Conservation (phyloP, 2,888 invertebrate genomes). For the Spodoptera exigua region DNA sequence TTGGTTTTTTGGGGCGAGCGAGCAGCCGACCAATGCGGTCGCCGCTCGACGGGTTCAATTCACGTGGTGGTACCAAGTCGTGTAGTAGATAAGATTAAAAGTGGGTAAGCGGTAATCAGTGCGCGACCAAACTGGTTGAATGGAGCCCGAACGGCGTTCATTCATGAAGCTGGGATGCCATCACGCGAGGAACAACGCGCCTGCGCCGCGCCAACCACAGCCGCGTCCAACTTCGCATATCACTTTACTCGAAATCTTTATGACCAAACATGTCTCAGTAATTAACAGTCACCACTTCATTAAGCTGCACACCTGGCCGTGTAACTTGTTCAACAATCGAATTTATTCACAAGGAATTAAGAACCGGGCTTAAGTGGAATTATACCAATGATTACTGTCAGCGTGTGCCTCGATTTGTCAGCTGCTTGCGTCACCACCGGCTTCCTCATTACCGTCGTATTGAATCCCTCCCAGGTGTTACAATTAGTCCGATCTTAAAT, state of each 20-base stretch:
- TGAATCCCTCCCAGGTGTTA: constrained; percentile 52
- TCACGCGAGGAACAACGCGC: constrained; percentile 72
- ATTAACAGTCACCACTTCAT: constrained; percentile 50
- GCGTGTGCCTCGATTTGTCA: constrained; percentile 53
- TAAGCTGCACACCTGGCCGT: constrained; percentile 37
- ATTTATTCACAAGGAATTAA: constrained; percentile 43
- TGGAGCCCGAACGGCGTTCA: constrained; percentile 79
- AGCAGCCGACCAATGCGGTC: constrained; percentile 64
- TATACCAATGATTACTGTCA: constrained; percentile 55
- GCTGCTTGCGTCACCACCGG: constrained; percentile 62
- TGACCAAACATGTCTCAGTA: constrained; percentile 38
- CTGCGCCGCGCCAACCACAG: constrained; percentile 23
- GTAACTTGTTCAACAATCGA: constrained; percentile 48
- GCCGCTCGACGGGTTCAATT: constrained; percentile 65
- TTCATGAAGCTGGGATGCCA: constrained; percentile 85
- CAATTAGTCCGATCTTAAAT: constrained; percentile 57
- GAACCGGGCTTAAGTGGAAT: constrained; percentile 40
- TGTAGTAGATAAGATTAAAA: constrained; percentile 86
- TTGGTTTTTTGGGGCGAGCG: constrained; percentile 79
- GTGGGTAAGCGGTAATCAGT: constrained; percentile 84
- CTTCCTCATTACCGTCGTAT: constrained; percentile 45
- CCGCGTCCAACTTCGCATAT: constrained; percentile 53
- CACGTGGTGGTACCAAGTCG: constrained; percentile 73
- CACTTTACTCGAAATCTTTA: constrained; percentile 47
- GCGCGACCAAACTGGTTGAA: constrained; percentile 88